Conservation (phyloP, 2,888 invertebrate species). For the Zaprionus lineosus region DNA sequence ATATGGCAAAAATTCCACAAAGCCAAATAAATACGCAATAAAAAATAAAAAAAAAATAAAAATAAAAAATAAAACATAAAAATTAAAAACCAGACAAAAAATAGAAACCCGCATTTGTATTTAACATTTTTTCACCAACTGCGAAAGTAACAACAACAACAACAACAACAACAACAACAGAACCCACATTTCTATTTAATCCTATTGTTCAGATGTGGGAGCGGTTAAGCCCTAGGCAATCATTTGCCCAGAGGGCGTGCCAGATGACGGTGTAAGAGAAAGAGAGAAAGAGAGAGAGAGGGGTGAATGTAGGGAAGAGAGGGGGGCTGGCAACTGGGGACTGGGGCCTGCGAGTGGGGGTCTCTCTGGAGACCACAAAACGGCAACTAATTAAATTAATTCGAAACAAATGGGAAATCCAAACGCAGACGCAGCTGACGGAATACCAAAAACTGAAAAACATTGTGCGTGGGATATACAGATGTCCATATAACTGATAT, state of each 20-base stretch:
- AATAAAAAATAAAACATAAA: no score
- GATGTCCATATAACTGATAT: no score
- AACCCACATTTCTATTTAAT: slow-evolving; percentile 60
- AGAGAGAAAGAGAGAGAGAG: no score
- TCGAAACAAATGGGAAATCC: slow-evolving; percentile 58
- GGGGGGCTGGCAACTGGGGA: background rate
- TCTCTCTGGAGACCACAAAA: slow-evolving; percentile 59
- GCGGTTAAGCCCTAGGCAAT: slow-evolving; percentile 5
- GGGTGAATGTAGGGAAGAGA: no score
- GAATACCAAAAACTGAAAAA: slow-evolving; percentile 5
- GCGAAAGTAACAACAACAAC: no score
- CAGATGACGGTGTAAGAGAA: no score
- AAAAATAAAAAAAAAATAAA: slow-evolving; percentile 33
- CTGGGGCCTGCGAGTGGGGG: background rate
- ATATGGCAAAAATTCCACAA: slow-evolving; percentile 59
- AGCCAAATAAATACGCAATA: slow-evolving; percentile 44
- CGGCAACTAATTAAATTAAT: slow-evolving; percentile 74
- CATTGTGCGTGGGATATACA: no score
- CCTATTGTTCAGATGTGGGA: slow-evolving; percentile 41
- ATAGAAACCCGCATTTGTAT: slow-evolving; percentile 56
- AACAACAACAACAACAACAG: no score
- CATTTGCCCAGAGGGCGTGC: slow-evolving; percentile 11
- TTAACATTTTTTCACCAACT: slow-evolving; percentile 41
- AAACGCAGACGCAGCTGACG: slow-evolving; percentile 27
- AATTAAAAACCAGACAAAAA: slow-evolving; percentile 3